Conservation (phyloP, 2,113 vertebrate species). For the Myotis yumanensis region DNA sequence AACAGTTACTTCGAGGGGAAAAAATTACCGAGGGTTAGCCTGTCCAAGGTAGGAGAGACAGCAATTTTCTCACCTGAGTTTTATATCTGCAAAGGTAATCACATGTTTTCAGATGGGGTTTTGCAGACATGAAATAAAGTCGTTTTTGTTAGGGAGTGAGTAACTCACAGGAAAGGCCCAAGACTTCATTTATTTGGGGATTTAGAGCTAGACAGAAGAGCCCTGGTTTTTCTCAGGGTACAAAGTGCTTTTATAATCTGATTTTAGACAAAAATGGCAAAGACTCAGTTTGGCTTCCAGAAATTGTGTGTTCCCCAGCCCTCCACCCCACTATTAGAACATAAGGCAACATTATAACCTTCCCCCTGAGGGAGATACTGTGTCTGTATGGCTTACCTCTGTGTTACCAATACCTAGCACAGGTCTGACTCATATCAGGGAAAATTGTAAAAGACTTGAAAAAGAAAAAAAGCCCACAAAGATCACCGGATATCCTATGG, state of each 20-base stretch:
- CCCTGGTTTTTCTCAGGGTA: neutral
- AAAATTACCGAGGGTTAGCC: neutral
- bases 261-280: slow-evolving; percentile 15
- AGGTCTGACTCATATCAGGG: neutral
- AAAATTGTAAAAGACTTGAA: neutral
- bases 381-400: neutral
- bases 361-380: neutral
- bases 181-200: slow-evolving; percentile 7
- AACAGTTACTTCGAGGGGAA: neutral
- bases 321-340: neutral
- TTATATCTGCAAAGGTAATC: slow-evolving; percentile 25
- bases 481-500: neutral
- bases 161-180: slow-evolving; percentile 19
- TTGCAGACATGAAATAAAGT: slow-evolving; percentile 6
- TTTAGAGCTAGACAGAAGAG: slow-evolving; percentile 22
- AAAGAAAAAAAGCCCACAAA: neutral
- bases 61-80: neutral
- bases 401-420: neutral
- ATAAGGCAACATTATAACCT: neutral
- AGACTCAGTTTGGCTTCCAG: neutral
- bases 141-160: neutral
- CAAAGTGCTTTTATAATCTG: slow-evolving; percentile 42
- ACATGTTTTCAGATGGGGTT: neutral
- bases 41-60: neutral
- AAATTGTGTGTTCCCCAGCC: neutral